phyloP scores from a whole-genome alignment of 2,113 vertebrate species.

The Motacilla alba region DNA sequence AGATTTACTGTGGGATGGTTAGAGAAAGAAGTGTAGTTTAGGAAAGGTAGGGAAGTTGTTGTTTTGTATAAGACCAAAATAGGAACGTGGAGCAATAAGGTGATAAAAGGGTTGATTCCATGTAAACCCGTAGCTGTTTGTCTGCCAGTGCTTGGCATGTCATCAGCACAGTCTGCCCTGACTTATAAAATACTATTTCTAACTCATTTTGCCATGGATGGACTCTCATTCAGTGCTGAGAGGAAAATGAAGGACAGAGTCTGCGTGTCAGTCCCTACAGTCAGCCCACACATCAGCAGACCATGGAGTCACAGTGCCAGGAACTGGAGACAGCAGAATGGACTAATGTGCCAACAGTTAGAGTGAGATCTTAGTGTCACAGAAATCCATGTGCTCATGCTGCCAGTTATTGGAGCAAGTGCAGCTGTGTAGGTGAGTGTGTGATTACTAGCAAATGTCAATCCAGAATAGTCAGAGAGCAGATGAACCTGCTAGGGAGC shows the following conservation, averaged over 20 bases:
- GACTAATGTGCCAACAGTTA: background rate
- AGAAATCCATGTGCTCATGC: rapidly evolving
- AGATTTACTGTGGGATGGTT: background rate
- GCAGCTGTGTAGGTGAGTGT: background rate
- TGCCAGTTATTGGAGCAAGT: background rate
- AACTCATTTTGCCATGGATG: background rate
- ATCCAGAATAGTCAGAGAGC: background rate
- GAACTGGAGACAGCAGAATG: background rate
- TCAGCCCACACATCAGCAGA: background rate
- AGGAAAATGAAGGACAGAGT: background rate
- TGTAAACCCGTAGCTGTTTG: background rate
- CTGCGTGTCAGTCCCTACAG: background rate
- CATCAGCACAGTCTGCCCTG: background rate
- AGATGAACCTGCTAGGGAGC: background rate
- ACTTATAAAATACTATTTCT: background rate
- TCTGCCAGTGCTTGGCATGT: background rate
- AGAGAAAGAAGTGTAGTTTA: background rate
- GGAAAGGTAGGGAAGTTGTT: background rate
- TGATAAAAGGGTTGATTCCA: background rate
- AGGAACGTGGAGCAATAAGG: rapidly evolving
- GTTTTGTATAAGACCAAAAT: background rate
- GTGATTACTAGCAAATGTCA: background rate
- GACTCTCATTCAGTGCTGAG: background rate
- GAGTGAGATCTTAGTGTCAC: background rate
- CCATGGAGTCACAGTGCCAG: too few relatives aligned